Evolutionary conservation across 2,797 vertebrate genomes (phyloP), one percentile per base, ranked within the genome.

Genomic region (Echiichthys vipera): DNA sequence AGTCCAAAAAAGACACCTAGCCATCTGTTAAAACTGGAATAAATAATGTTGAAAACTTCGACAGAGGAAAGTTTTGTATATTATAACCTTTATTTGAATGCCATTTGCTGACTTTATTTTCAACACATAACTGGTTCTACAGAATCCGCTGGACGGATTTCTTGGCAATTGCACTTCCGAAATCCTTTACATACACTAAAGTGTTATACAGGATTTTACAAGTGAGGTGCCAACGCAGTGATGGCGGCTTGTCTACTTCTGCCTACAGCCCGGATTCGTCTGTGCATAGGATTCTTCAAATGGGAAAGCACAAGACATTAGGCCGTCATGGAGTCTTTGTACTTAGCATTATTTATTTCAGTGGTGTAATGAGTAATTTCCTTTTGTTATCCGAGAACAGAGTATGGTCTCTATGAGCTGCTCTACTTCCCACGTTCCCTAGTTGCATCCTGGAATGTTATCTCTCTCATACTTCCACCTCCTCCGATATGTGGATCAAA

Each of bases 401-500:
- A 72, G 65, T 61, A 71, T 17, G 67, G 77, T 77, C 81, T 83
- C 54, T 75, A 74, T 67, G 81, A 90, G 77, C 76, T 75, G 68
- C 53, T 91, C 65, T 67, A 85, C 83, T 91, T 91, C 88, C 88
- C 90, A 87, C 74, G 78, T 88, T 90, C 88, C 79, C 76, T 84
- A 40, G 73, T 83, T 87, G 88, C 78, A 88, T 93, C 88, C 88
- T 89, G 91, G 88, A 93, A 93, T 88, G 88, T 90, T 91, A 90
- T 92, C 89, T 88, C 71, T 74, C 85, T 80, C 61, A 59, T 80
- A 75, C 82, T 84, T 90, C 88, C 85, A 88, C 84, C 89, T 89
- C 88, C 91, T 92, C 85, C 84, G 88, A 92, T 92, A 91, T 58
- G 71, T 37, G 83, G 89, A 93, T 92, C 92, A 94, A 93, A 91